Evolutionary conservation across 2,113 vertebrate species (phyloP), one percentile per base, ranked within the genome.

Genomic region (Eulemur macaco): DNA sequence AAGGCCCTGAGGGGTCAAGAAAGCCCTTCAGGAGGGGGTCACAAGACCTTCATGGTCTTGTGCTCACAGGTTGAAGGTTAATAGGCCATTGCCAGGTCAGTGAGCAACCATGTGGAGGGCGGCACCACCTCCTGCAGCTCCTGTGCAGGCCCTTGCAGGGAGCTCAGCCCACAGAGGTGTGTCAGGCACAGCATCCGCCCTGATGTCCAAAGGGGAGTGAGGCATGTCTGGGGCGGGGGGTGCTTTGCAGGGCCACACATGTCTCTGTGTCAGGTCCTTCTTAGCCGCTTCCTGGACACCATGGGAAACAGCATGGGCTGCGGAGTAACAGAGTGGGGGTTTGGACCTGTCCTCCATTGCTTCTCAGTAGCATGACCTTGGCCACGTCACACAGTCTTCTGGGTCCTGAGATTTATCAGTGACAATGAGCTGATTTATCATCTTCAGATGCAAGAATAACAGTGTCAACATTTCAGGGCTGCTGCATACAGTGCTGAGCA

Each of bases 211-310:
- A 74, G 5, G 1, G 13, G 23, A 64, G n/a, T 25, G 31, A 63
- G 54, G 18, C 14, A 14, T 17, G 37, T 27, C 15, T 0, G 0
- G 1, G 18, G 1, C 6, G 1, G 31, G 31, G 23, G 13, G 25
- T 17, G 1, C 21, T 31, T n/a, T 45, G 63, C 78, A 64, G 18
- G 42, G 13, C 15, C 7, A 15, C 2, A 3, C 0, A 0, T 15
- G 14, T 71, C 50, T 50, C 60, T 63, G 0, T 9, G 4, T 58
- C 76, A 14, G 9, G 13, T 81, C 68, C 77, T 86, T 73, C 68
- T 78, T 42, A 85, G 54, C 39, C 15, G 29, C n/a, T 52, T 68
- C 92, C 63, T 60, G 6, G 39, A 37, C 37, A 29, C 12, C 1
- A 0, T n/a, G 56, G 56, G 63, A 73, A 47, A 37, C 1, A 7